Evolutionary conservation across 2,797 vertebrate species (phyloP).

Genomic region (Mus spretus): DNA sequence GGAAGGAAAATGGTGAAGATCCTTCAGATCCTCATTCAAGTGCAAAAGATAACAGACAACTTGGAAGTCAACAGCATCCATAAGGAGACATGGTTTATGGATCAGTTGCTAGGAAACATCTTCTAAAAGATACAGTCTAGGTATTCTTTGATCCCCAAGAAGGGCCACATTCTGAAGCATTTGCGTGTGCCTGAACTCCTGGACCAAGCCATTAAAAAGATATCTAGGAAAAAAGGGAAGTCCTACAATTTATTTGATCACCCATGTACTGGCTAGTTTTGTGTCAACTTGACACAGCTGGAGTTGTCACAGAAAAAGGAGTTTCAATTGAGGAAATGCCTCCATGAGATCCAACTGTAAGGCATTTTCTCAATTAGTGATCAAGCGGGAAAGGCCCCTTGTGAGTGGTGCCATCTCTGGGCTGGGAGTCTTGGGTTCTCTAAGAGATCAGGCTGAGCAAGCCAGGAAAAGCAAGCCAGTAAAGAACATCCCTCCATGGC

Average conservation of each 20-base stretch:
- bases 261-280: no score
- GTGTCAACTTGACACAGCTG: no score
- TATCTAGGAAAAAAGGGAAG: neutral
- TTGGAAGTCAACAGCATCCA: neutral
- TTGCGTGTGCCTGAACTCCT: neutral
- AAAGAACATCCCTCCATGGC: no score
- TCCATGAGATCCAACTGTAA: no score
- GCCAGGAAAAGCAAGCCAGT: no score
- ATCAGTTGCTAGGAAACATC: conserved; percentile 25
- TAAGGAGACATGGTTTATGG: neutral
- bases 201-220: neutral
- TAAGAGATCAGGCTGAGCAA: no score
- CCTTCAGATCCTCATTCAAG: neutral
- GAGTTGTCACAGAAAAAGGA: no score
- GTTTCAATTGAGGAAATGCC: no score
- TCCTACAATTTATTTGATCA: neutral
- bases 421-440: no score
- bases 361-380: no score
- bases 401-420: no score
- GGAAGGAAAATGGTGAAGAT: neutral
- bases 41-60: conserved; percentile 27
- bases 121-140: neutral
- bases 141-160: neutral
- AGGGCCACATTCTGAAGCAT: neutral
- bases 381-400: no score